Percentiles rank a stretch among this genome's conserved stretches.
phyloP scores from a whole-genome alignment of 2,888 invertebrate species.

The Chironomus riparius region DNA sequence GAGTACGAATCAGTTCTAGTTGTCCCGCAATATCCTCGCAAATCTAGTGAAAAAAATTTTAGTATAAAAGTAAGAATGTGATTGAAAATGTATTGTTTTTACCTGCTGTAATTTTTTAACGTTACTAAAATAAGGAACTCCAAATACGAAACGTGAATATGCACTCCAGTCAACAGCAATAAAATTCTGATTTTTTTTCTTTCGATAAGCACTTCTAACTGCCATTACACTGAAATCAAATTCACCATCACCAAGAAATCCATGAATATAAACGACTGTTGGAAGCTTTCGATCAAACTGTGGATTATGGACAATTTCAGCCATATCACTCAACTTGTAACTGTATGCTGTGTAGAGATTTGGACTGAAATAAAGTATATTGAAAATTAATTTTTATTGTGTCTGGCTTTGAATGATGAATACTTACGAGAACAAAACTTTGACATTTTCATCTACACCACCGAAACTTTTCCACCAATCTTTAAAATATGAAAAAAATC shows the following conservation, averaged over 20 bases:
- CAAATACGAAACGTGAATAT: not conserved
- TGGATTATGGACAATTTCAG: not conserved
- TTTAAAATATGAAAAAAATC: too few relatives aligned
- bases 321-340: not conserved
- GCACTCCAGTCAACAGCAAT: not conserved
- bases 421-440: not conserved
- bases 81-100: not conserved
- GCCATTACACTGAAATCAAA: not conserved
- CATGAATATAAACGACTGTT: not conserved
- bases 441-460: not conserved
- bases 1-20: constrained; percentile 31
- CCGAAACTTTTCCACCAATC: too few relatives aligned
- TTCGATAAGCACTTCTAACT: not conserved
- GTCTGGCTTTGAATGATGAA: not conserved
- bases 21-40: not conserved
- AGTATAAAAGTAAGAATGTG: not conserved
- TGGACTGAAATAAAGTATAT: not conserved
- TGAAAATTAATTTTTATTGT: not conserved
- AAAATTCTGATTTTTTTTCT: not conserved
- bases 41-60: not conserved
- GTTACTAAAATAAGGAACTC: not conserved
- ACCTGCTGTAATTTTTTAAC: not conserved
- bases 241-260: not conserved
- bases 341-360: not conserved
- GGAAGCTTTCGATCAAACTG: not conserved